Base-by-base conservation (phyloP, 2,888 invertebrate species). In the Branchellion lobata region DNA sequence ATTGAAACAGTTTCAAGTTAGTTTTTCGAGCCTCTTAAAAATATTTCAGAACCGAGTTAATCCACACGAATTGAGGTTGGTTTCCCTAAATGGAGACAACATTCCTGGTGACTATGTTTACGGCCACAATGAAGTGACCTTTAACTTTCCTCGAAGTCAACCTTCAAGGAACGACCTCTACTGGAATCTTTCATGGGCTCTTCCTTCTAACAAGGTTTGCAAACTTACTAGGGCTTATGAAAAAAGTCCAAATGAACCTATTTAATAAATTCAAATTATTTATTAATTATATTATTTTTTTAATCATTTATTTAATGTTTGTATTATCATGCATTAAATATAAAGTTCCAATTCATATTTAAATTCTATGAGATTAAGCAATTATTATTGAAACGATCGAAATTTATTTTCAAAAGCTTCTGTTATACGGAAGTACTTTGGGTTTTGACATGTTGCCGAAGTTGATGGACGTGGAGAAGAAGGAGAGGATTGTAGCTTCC, bases 371-470 rank as follows among this genome's bases (percentile, higher is more conserved):
- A n/a, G n/a, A n/a, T n/a, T n/a, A n/a, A n/a, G n/a, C n/a, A n/a
- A n/a, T n/a, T n/a, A n/a, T n/a, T n/a, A n/a, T n/a, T n/a, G n/a
- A n/a, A n/a, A n/a, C n/a, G n/a, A n/a, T n/a, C n/a, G n/a, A n/a
- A n/a, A n/a, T n/a, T n/a, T 8, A 40, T 40, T 40, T 40, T 40
- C 40, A 8, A 3, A 57, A 57, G 61, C n/a, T 57, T 57, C n/a
- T 57, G n/a, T 5, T 57, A 5, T 57, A 57, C 21, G 61, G 61
- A 57, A 57, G 61, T n/a, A 57, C 61, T 18, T 57, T 57, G 61
- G 21, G 61, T 57, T 24, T 57, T 18, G 61, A 57, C 11, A 18
- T 57, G n/a, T 24, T 24, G 3, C 61, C 61, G 24, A 57, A 57
- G 24, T 24, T 57, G 24, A 57, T 3, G 21, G n/a, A 57, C 21